A percentile compares a stretch with the other conserved stretches of the same genome.
These are phyloP conservation scores for Proisotoma minuta DNA, from an alignment of 2,888 invertebrate species.

Conservation along the genomic window DNA sequence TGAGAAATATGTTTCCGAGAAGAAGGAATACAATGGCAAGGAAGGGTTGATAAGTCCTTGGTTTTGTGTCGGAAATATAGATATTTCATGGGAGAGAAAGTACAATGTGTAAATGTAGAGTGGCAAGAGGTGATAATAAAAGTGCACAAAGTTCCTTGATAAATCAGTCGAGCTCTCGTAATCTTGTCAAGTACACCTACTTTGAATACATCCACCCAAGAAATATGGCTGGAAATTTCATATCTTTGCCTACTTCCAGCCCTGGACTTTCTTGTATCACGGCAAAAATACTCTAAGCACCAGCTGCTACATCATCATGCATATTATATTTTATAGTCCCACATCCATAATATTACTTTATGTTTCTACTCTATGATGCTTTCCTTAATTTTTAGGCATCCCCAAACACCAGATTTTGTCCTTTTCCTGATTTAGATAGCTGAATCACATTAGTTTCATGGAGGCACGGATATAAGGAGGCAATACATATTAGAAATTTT, in stretches of 20 bases:
- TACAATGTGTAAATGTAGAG: constrained; percentile 29
- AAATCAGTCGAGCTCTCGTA: constrained; percentile 42
- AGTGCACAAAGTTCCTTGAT: constrained; percentile 42
- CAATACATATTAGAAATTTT: no score
- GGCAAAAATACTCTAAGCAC: constrained; percentile 19
- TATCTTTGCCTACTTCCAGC: background rate
- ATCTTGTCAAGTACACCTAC: constrained; percentile 44
- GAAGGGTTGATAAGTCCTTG: constrained; percentile 6
- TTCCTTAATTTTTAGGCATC: background rate
- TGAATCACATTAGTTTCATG: no score
- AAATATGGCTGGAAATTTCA: constrained; percentile 34
- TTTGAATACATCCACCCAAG: constrained; percentile 40
- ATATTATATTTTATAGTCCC: constrained; percentile 21
- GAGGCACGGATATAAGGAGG: no score
- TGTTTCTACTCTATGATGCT: background rate
- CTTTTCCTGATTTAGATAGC: no score
- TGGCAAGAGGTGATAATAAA: constrained; percentile 39
- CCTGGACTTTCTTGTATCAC: background rate
- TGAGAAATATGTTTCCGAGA: background rate
- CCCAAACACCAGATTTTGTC: no score
- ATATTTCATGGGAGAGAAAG: constrained; percentile 11
- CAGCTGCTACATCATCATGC: constrained; percentile 34
- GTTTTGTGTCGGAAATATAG: constrained; percentile 3
- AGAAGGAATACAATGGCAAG: background rate
- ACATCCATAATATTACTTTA: constrained; percentile 18